A percentile compares a stretch with the other conserved stretches of the same genome.
These are phyloP conservation scores for Sceloporus tristichus DNA, from an alignment of 2,113 vertebrate species.

Conservation along the genomic window DNA sequence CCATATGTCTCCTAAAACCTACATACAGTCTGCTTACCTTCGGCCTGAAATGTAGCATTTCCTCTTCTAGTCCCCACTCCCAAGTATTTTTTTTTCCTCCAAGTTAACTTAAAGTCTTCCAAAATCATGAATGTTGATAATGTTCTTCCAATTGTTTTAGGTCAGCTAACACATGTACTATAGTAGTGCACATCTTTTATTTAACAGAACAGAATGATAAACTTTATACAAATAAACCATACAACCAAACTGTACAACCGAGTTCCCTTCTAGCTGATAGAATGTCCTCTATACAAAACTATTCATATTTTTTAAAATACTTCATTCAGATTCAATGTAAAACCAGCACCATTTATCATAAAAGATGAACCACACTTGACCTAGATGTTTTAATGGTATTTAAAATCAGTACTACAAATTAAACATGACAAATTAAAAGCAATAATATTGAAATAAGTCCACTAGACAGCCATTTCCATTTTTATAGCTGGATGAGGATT, in stretches of 20 bases:
- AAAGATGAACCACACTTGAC: neutral
- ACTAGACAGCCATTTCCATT: conserved; percentile 95
- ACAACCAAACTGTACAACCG: neutral
- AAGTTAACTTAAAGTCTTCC: neutral
- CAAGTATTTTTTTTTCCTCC: neutral
- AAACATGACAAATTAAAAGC: conserved; percentile 2
- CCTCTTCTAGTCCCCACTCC: too few species aligned
- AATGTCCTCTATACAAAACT: too few species aligned
- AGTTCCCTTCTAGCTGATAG: neutral
- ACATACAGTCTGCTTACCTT: neutral
- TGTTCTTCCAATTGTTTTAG: too few species aligned
- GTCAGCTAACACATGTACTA: neutral
- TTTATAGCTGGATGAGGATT: conserved; percentile 93
- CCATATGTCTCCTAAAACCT: neutral
- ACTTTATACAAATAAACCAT: neutral
- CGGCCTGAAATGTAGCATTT: neutral
- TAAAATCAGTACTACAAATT: neutral
- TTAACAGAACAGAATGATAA: neutral
- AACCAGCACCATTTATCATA: neutral
- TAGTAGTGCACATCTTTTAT: neutral
- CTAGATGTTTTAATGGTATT: neutral
- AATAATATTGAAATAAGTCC: neutral
- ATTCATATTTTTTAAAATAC: neutral
- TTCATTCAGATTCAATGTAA: neutral
- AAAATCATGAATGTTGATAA: neutral